Evolutionary conservation across 2,113 vertebrate genomes (phyloP).

Genomic region (Platanista minor): DNA sequence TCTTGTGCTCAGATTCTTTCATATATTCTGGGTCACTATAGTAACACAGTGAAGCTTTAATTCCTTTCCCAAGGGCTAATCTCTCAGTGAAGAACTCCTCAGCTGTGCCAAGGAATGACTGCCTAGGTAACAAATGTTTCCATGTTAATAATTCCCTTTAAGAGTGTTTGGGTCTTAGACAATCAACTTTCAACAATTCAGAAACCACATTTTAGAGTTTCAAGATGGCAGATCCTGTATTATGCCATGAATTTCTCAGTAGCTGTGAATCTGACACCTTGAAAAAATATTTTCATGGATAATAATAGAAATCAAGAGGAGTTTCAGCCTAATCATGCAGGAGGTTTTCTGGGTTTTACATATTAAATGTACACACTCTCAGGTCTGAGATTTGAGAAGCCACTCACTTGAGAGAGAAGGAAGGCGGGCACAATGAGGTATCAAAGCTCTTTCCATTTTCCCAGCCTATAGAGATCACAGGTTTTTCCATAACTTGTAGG

Average conservation of each 20-base stretch:
- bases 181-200: neutral
- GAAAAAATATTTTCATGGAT: neutral
- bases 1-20: neutral
- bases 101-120: neutral
- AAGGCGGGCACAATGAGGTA: accelerated
- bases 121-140: neutral
- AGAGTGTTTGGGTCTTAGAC: neutral
- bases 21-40: neutral
- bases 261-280: neutral
- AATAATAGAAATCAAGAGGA: neutral
- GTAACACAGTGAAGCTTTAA: neutral
- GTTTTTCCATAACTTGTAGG: neutral
- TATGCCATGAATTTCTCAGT: neutral
- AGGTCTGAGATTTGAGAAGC: neutral
- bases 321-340: neutral
- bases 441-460: neutral
- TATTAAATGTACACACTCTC: neutral
- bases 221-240: neutral
- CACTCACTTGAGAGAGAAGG: neutral
- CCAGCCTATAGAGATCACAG: too few species aligned
- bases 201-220: neutral
- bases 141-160: neutral
- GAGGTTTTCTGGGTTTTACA: neutral
- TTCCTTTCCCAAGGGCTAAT: neutral
- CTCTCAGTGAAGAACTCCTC: neutral